Evolutionary conservation across 2,797 vertebrate genomes (phyloP).

Genomic region (Masticophis lateralis): DNA sequence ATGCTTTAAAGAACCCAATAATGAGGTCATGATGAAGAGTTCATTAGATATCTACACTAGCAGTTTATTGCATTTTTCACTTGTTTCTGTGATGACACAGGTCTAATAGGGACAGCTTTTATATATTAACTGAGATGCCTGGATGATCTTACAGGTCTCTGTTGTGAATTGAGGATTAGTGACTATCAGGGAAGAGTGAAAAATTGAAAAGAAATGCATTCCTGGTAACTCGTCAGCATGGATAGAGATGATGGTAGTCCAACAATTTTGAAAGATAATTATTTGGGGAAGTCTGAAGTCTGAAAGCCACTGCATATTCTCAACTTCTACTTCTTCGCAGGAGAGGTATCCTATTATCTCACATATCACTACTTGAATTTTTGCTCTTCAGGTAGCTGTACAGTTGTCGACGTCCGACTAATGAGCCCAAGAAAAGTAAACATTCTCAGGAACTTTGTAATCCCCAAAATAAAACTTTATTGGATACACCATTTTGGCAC

Average conservation of each 20-base stretch:
- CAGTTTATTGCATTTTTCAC: background rate
- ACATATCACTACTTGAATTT: background rate
- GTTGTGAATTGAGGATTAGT: background rate
- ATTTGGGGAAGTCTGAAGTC: background rate
- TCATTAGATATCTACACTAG: background rate
- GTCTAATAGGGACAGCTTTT: background rate
- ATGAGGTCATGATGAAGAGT: background rate
- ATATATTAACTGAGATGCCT: background rate
- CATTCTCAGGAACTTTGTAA: too few relatives aligned
- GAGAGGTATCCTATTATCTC: background rate
- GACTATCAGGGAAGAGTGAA: background rate
- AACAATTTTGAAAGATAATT: background rate
- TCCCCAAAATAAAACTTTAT: too few relatives aligned
- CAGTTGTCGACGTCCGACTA: background rate
- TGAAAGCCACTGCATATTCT: background rate
- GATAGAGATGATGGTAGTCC: background rate
- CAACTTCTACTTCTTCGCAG: background rate
- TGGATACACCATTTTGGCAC: too few relatives aligned
- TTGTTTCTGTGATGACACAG: background rate
- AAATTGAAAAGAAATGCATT: background rate
- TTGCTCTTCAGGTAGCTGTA: constrained; percentile 6
- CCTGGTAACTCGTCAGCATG: background rate
- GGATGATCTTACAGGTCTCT: background rate
- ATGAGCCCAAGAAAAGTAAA: too few relatives aligned
- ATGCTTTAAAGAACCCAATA: background rate